Base-by-base conservation (phyloP, 1,140 invertebrate species). In the Lucilia sericata region DNA sequence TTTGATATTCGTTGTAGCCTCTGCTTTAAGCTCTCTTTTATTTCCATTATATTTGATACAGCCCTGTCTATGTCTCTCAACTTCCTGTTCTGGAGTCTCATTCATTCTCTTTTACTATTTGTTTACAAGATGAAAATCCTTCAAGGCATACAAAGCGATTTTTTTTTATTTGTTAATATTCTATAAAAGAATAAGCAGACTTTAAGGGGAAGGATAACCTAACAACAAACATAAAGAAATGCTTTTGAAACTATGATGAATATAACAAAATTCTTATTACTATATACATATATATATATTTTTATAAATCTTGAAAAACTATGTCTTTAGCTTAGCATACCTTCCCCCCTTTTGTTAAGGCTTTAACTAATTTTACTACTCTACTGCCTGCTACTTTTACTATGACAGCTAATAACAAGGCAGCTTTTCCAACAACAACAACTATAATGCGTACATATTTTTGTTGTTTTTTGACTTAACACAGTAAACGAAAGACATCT, bases 121-220 rank as follows among this genome's bases (percentile, higher is more conserved):
- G n/a, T 70, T 70, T 70, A 70, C 19, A 21, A 70, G 60, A 70
- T 60, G 51, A 70, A 10, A 70, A 70, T 70, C 19, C 60, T 70
- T 70, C 10, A 70, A 70, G 60, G 60, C 60, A 70, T 55, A 55
- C 51, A 55, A n/a, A n/a, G 17, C 13, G 12, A 17, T 17, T 55
- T 49, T 49, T 49, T 49, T 49, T 55, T 12, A n/a, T 25, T 70
- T 70, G 21, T 21, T 21, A 70, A 70, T 17, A 17, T 60, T 60
- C 55, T 17, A 14, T 5, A 60, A 60, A 60, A 60, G 14, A 60
- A 60, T n/a, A 2, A 7, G 14, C 55, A n/a, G 2, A n/a, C 14
- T 7, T 17, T n/a, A 60, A n/a, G 55, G 55, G 55, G 25, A 30
- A 30, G 25, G 1, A 30, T 30, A 30, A 30, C 25, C 3, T 2